A percentile compares a stretch with the other conserved stretches of the same genome.
Conservation (phyloP, 2,113 vertebrate genomes). For the Apeltes quadracus region DNA sequence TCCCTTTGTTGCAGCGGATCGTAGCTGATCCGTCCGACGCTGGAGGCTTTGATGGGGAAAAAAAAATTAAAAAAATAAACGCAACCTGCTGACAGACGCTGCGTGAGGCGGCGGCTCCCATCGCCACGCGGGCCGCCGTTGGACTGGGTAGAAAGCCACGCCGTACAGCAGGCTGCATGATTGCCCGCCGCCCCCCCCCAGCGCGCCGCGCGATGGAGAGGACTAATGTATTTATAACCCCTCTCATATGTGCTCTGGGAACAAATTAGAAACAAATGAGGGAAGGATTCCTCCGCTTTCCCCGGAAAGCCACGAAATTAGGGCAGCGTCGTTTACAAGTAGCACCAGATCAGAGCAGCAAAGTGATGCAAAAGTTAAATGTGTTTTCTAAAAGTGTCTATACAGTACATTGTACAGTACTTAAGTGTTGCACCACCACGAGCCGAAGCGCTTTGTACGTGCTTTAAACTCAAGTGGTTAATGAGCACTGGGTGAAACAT, state of each 20-base stretch:
- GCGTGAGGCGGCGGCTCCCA: slow-evolving; percentile 47
- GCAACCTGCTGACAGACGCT: slow-evolving; percentile 49
- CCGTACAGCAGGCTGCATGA: slow-evolving; percentile 46
- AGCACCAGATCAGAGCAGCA: slow-evolving; percentile 48
- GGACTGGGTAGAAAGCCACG: slow-evolving; percentile 36
- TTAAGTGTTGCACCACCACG: slow-evolving; percentile 22
- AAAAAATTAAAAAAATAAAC: too few relatives aligned
- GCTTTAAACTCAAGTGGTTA: neutral
- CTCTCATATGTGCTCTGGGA: slow-evolving; percentile 69
- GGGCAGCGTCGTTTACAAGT: slow-evolving; percentile 62
- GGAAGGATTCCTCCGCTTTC: slow-evolving; percentile 56
- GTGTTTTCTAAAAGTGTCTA: slow-evolving; percentile 35
- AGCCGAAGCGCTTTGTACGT: slow-evolving; percentile 7
- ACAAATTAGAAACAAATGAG: slow-evolving; percentile 74
- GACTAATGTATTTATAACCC: slow-evolving; percentile 74
- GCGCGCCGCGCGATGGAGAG: slow-evolving; percentile 35
- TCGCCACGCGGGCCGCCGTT: slow-evolving; percentile 24
- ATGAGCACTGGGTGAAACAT: neutral
- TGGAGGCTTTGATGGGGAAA: too few relatives aligned
- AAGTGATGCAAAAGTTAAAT: slow-evolving; percentile 63
- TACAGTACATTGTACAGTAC: slow-evolving; percentile 20
- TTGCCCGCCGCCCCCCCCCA: slow-evolving; percentile 56
- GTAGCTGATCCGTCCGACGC: slow-evolving; percentile 35
- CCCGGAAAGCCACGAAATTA: slow-evolving; percentile 64
- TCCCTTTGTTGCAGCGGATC: slow-evolving; percentile 23